phyloP scores from a whole-genome alignment of 2,113 vertebrate genomes.

The Oenanthe oenanthe region DNA sequence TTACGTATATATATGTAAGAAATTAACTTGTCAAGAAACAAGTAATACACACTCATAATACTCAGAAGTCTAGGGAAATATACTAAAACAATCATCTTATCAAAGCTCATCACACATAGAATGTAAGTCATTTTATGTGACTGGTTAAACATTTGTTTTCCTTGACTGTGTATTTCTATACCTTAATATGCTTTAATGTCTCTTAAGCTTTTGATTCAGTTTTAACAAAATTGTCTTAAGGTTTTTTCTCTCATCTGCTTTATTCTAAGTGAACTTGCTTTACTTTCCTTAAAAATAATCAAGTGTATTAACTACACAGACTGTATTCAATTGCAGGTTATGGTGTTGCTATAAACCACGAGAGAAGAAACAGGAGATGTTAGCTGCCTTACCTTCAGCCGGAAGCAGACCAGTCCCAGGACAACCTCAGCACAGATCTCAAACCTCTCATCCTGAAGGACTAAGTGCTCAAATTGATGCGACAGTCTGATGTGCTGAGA shows the following conservation, averaged over 20 bases:
- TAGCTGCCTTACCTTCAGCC: conserved; percentile 88
- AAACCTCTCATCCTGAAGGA: conserved; percentile 87
- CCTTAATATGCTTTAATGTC: background rate
- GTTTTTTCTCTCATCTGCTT: background rate
- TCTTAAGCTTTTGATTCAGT: background rate
- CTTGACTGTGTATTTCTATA: background rate
- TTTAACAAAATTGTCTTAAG: background rate
- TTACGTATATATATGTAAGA: background rate
- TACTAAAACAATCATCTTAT: background rate
- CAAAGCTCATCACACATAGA: background rate
- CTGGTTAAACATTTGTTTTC: background rate
- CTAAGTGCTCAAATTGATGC: conserved; percentile 87
- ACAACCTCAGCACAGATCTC: conserved; percentile 90
- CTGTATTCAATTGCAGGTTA: background rate
- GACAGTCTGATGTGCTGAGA: conserved; percentile 88
- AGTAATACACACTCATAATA: background rate
- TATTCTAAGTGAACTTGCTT: background rate
- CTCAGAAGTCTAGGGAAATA: background rate
- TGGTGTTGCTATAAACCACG: background rate
- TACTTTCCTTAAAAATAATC: background rate
- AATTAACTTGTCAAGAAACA: background rate
- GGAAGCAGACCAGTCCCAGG: conserved; percentile 94
- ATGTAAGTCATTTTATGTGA: background rate
- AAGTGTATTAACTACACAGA: background rate
- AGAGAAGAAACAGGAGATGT: background rate